These are phyloP conservation scores for Antheraea yamamai DNA, from an alignment of 2,888 invertebrate species.

Conservation along the genomic window DNA sequence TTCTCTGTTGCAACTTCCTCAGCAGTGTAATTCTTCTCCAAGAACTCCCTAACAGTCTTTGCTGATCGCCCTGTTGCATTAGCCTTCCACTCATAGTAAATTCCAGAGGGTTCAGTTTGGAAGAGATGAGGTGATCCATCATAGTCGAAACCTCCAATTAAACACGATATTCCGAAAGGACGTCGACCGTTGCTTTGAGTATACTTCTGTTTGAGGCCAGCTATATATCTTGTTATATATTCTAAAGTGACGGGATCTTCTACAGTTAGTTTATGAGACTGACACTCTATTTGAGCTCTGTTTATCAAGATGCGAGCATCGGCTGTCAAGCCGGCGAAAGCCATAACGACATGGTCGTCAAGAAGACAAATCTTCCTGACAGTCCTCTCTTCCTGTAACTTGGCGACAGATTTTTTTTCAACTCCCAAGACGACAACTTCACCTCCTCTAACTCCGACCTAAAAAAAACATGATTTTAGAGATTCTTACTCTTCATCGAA, in stretches of 20 bases:
- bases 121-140: conserved; percentile 98
- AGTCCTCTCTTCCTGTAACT: conserved; percentile 98
- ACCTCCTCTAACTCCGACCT: conserved; percentile 98
- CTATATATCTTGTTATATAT: conserved; percentile 94
- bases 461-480: conserved; percentile 19
- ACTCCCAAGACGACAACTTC: conserved; percentile 99
- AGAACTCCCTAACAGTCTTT: conserved; percentile 98
- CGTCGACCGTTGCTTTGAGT: conserved; percentile 99
- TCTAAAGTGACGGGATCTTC: conserved; percentile 99
- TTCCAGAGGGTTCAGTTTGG: conserved; percentile 99
- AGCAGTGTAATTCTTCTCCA: conserved; percentile 97
- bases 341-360: conserved; percentile 99
- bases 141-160: conserved; percentile 98
- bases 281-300: conserved; percentile 98
- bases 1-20: conserved; percentile 93
- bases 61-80: conserved; percentile 99
- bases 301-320: conserved; percentile 99
- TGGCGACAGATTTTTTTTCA: conserved; percentile 99
- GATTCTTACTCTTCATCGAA: conserved; percentile 25
- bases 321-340: conserved; percentile 99
- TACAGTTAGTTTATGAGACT: conserved; percentile 98
- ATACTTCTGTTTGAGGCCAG: conserved; percentile 95
- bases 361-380: conserved; percentile 98
- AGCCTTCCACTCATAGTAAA: conserved; percentile 99
- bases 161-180: conserved; percentile 99